phyloP scores from a whole-genome alignment of 53 echinoderm and acorn worm genomes.

The Arbacia lixula region DNA sequence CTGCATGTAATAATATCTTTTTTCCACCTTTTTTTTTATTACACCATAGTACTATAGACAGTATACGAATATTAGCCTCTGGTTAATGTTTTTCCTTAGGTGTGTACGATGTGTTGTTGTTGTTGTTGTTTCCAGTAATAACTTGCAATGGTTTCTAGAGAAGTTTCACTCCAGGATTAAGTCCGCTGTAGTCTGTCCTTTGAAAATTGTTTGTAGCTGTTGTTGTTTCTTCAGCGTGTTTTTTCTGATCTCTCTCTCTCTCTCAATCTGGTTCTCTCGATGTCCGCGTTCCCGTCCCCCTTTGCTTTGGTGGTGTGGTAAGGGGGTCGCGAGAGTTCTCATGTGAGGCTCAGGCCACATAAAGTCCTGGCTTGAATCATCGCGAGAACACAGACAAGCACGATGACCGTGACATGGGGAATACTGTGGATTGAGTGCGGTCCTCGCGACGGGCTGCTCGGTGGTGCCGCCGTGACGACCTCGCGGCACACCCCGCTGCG shows the following conservation, averaged over 20 bases:
- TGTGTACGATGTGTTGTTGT: slow-evolving; percentile 1
- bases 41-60: slow-evolving; percentile 47
- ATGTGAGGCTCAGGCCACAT: slow-evolving; percentile 25
- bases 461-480: too few relatives aligned
- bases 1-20: slow-evolving; percentile 54
- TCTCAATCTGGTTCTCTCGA: too few relatives aligned
- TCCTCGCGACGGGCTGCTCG: slow-evolving; percentile 12
- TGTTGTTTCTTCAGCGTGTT: not conserved
- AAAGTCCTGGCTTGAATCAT: slow-evolving; percentile 42
- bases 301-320: not conserved
- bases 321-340: slow-evolving; percentile 4
- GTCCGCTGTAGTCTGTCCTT: too few relatives aligned
- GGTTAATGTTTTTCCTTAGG: not conserved
- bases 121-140: too few relatives aligned
- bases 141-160: too few relatives aligned
- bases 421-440: slow-evolving; percentile 43
- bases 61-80: slow-evolving; percentile 38
- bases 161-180: too few relatives aligned
- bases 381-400: slow-evolving; percentile 31
- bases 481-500: too few relatives aligned
- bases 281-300: too few relatives aligned
- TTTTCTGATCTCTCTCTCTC: not conserved
- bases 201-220: not conserved
- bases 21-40: slow-evolving; percentile 48
- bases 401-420: slow-evolving; percentile 28